Conservation (phyloP, 2,888 invertebrate genomes). For the Panopea generosa region DNA sequence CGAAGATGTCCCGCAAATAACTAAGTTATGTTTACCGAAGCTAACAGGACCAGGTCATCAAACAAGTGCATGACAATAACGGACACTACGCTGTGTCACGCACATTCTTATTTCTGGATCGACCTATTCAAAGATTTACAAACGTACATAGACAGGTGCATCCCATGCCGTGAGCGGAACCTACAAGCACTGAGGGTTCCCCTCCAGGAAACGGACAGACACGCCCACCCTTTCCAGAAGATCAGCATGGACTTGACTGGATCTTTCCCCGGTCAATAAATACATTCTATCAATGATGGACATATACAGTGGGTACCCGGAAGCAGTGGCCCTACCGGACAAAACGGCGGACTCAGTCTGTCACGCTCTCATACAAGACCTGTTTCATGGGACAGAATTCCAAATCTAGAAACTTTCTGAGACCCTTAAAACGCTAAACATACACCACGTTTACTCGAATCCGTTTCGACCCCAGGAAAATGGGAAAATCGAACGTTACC, state of each 20-base stretch:
- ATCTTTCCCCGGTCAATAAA: constrained; percentile 40
- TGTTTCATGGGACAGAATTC: constrained; percentile 42
- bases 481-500: constrained; percentile 18
- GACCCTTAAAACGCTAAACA: constrained; percentile 29
- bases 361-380: constrained; percentile 13
- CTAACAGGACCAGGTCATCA: no score
- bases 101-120: no score
- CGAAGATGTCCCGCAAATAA: no score
- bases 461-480: constrained; percentile 21
- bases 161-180: no score
- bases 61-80: no score
- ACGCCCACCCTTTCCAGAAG: no score
- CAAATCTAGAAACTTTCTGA: constrained; percentile 17
- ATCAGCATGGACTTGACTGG: constrained; percentile 30
- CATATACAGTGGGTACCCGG: constrained; percentile 21
- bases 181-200: no score
- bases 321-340: constrained; percentile 20
- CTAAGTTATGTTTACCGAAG: no score
- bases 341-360: constrained; percentile 14
- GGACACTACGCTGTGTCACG: no score
- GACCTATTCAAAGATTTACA: no score
- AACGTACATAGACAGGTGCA: no score
- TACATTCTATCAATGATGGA: constrained; percentile 33
- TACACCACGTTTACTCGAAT: constrained; percentile 30
- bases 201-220: no score